These are phyloP conservation scores for Ispidina picta DNA, from an alignment of 2,797 vertebrate species.

Conservation along the genomic window DNA sequence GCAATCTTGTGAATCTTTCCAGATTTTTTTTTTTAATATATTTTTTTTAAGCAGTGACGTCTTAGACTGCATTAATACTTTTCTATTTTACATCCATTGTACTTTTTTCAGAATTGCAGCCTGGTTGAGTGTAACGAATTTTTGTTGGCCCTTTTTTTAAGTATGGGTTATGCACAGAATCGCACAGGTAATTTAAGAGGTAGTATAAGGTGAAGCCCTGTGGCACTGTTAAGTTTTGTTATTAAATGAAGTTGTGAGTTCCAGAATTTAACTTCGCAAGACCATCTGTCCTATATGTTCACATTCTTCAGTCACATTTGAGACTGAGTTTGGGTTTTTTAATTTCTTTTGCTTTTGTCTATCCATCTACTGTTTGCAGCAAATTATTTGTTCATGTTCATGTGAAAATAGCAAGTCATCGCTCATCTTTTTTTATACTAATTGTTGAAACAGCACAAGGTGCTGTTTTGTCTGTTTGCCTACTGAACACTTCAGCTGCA, in stretches of 20 bases:
- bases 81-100: not conserved
- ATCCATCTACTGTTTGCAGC: fast-evolving
- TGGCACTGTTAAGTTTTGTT: not conserved
- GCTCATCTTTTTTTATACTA: not conserved
- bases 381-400: fast-evolving
- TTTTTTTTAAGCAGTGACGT: not conserved
- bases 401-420: not conserved
- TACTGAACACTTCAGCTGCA: not conserved
- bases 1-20: not conserved
- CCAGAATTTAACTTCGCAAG: not conserved
- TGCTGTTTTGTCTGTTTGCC: not conserved
- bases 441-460: not conserved
- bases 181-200: not conserved
- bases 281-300: not conserved
- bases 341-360: not conserved
- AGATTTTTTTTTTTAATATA: not conserved
- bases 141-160: not conserved
- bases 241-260: not conserved
- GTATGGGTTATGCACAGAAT: not conserved
- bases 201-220: not conserved
- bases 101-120: not conserved
- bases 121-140: not conserved
- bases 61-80: not conserved
- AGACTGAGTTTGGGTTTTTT: not conserved
- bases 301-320: not conserved